Conservation (phyloP, 2,888 invertebrate species). For the Aphodius granarius region DNA sequence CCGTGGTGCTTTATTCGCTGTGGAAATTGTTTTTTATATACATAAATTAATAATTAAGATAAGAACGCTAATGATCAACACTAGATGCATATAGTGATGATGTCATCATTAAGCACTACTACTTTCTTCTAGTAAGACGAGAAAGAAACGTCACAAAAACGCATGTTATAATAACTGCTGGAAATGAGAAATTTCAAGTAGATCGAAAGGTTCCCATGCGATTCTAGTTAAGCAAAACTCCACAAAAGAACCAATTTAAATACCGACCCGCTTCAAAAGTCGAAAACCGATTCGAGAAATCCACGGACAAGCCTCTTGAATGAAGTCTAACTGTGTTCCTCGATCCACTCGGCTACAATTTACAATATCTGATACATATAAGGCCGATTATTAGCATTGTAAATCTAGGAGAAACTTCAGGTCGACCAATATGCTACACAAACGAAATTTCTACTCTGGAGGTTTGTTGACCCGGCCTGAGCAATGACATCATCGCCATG, state of each 20-base stretch:
- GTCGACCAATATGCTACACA: neutral
- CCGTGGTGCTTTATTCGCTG: neutral
- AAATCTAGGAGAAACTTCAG: neutral
- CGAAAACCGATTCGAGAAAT: neutral
- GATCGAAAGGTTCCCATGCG: neutral
- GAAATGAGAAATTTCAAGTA: neutral
- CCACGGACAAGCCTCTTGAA: neutral
- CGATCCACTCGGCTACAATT: neutral
- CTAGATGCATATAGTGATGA: neutral
- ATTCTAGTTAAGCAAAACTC: neutral
- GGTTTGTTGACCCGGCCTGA: neutral
- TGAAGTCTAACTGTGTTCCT: neutral
- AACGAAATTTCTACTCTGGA: neutral
- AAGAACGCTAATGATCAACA: neutral
- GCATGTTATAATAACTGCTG: neutral
- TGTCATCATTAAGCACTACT: neutral
- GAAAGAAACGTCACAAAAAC: no score
- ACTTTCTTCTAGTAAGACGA: neutral
- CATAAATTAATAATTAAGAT: neutral
- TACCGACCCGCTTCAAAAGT: neutral
- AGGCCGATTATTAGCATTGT: neutral
- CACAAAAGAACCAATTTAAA: neutral
- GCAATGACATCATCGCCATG: neutral
- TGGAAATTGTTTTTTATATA: neutral
- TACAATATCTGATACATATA: neutral